These are phyloP conservation scores for Hybos culiciformis DNA, from an alignment of 2,888 invertebrate genomes.

Conservation along the genomic window DNA sequence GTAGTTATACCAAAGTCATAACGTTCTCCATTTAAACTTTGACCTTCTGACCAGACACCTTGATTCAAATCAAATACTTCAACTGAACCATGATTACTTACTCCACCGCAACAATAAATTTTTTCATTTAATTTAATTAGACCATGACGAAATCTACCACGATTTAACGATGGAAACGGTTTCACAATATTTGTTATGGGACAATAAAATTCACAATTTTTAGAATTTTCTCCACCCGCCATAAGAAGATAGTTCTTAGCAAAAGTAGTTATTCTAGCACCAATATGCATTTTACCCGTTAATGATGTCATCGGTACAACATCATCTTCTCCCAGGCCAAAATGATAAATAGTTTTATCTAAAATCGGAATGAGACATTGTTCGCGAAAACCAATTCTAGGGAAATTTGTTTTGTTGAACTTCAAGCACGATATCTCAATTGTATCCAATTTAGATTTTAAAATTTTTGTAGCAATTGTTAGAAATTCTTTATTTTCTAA, in stretches of 20 bases:
- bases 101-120: slow-evolving; percentile 1
- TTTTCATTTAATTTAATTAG: background rate
- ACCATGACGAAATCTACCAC: background rate
- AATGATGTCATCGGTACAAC: slow-evolving; percentile 1
- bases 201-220: slow-evolving; percentile 2
- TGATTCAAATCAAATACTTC: background rate
- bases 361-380: background rate
- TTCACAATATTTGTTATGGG: background rate
- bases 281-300: background rate
- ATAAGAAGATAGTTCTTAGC: slow-evolving; percentile 1
- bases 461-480: background rate
- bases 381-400: slow-evolving; percentile 1
- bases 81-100: background rate
- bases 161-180: background rate
- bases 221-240: slow-evolving; percentile 1
- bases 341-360: slow-evolving; percentile 2
- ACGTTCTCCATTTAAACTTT: background rate
- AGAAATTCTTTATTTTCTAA: slow-evolving; percentile 1
- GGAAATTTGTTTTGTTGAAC: slow-evolving; percentile 1
- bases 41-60: background rate
- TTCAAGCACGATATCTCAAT: slow-evolving; percentile 1
- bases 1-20: slow-evolving; percentile 1
- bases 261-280: background rate
- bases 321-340: slow-evolving; percentile 1
- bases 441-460: slow-evolving; percentile 2